phyloP scores from a whole-genome alignment of 2,797 vertebrate genomes.

The Urosaurus nigricauda region DNA sequence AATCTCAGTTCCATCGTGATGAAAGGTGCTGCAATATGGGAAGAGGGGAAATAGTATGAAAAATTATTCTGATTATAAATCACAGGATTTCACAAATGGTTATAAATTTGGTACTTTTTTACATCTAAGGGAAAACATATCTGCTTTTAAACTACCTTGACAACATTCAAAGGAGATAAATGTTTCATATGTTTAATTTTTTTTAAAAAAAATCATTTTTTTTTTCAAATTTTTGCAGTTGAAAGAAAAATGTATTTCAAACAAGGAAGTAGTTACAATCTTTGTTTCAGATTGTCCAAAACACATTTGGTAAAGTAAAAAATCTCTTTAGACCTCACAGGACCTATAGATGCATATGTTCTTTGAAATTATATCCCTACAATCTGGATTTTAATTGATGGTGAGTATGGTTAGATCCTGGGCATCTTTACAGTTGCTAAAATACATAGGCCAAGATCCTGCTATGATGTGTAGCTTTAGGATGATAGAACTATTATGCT shows the following conservation, averaged over 20 bases:
- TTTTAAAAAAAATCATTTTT: conserved; percentile 53
- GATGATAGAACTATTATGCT: no score
- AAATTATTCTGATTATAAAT: conserved; percentile 11
- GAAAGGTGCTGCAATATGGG: conserved; percentile 40
- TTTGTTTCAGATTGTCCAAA: conserved; percentile 69
- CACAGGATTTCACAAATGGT: background rate
- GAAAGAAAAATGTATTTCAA: conserved; percentile 62
- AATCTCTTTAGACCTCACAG: background rate
- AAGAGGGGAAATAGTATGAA: conserved; percentile 13
- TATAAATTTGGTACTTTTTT: background rate
- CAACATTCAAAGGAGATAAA: conserved; percentile 56
- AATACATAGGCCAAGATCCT: no score
- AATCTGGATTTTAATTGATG: no score
- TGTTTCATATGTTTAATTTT: conserved; percentile 44
- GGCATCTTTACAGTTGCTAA: no score
- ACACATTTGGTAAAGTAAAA: conserved; percentile 61
- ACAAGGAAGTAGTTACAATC: conserved; percentile 13
- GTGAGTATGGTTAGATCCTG: no score
- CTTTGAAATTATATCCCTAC: no score
- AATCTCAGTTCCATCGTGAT: conserved; percentile 68
- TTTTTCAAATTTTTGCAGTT: conserved; percentile 25
- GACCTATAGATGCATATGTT: no score
- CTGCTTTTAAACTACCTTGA: background rate
- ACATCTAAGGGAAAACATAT: background rate
- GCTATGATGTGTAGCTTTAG: no score